phyloP scores from a whole-genome alignment of 2,888 invertebrate genomes.

The Clunio marinus region DNA sequence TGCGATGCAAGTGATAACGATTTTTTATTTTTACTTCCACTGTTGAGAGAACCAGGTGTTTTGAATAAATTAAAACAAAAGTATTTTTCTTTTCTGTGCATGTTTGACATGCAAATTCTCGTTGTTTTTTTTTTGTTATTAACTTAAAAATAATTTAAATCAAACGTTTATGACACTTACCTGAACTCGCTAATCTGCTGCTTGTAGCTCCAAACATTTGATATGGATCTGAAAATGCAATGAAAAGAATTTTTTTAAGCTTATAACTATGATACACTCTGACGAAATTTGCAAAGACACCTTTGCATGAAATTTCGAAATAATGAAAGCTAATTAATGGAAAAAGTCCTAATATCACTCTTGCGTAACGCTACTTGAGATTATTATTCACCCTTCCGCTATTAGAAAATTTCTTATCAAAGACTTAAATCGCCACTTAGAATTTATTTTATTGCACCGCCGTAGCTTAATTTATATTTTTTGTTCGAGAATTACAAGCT shows the following conservation, averaged over 20 bases:
- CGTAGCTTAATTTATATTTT: no score
- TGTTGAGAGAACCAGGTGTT: constrained; percentile 11
- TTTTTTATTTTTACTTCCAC: not conserved
- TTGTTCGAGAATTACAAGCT: no score
- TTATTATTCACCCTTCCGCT: constrained; percentile 28
- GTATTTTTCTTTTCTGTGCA: not conserved
- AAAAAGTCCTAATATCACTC: no score
- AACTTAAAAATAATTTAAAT: not conserved
- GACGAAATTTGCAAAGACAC: no score
- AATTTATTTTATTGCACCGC: constrained; percentile 12
- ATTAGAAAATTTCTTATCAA: not conserved
- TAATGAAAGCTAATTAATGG: not conserved
- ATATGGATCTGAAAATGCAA: constrained; percentile 83
- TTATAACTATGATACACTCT: no score
- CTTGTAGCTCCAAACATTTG: constrained; percentile 97
- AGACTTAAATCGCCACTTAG: not conserved
- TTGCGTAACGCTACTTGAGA: not conserved
- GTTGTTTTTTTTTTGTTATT: not conserved
- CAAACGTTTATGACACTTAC: constrained; percentile 55
- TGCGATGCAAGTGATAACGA: constrained; percentile 1
- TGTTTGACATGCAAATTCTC: no score
- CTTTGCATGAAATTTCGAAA: no score
- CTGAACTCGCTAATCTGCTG: constrained; percentile 92
- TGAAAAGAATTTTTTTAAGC: no score
- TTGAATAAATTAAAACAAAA: not conserved